A percentile compares a stretch with the other conserved stretches of the same genome.
Conservation (phyloP, 37 sponge, comb jelly and placozoan genomes). For the Oopsacas minuta region DNA sequence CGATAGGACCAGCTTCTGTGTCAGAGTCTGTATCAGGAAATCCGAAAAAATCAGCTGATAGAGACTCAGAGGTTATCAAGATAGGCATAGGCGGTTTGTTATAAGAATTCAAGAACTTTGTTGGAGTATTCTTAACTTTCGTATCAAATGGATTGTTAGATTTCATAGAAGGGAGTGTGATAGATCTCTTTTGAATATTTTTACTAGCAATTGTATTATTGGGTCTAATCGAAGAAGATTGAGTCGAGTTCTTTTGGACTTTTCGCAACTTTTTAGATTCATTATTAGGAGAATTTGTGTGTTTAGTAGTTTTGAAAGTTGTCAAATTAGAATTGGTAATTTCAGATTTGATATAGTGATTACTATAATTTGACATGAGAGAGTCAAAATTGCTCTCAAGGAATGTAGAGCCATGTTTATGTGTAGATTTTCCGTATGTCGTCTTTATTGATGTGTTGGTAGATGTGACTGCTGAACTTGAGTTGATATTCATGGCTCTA, state of each 20-base stretch:
- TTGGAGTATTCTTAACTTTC: not conserved
- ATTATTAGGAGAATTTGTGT: not conserved
- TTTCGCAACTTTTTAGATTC: not conserved
- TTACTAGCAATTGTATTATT: not conserved
- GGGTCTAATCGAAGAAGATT: not conserved
- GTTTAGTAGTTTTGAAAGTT: not conserved
- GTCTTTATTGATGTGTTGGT: not conserved
- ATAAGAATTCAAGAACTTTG: not conserved
- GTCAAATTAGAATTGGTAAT: not conserved
- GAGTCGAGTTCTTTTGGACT: not conserved
- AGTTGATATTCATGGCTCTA: not conserved
- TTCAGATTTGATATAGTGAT: no score
- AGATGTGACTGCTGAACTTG: not conserved
- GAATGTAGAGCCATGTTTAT: not conserved
- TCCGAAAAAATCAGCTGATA: not conserved
- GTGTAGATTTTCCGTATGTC: not conserved
- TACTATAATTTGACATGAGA: not conserved
- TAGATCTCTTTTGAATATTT: not conserved
- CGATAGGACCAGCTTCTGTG: not conserved
- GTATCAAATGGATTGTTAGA: conserved; percentile 16
- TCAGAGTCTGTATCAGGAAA: not conserved
- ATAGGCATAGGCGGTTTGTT: not conserved
- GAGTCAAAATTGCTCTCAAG: conserved; percentile 6
- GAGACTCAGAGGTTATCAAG: not conserved
- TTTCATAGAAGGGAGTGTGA: not conserved